A percentile compares a stretch with the other conserved stretches of the same genome.
Evolutionary conservation across 2,888 invertebrate species (phyloP).

Genomic region (Aradus depressus): DNA sequence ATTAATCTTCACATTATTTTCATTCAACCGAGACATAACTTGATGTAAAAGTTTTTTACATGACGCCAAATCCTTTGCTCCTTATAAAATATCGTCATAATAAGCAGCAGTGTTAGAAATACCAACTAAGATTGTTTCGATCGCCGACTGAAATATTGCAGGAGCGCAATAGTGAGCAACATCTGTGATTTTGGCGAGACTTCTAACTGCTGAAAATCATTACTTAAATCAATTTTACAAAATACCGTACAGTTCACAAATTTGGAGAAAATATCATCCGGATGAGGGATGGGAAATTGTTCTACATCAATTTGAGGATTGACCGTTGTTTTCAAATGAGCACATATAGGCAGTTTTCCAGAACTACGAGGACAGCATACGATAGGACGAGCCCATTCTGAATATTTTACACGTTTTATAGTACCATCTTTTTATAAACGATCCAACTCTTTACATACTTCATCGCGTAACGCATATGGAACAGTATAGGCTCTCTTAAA

Average conservation of each 20-base stretch:
- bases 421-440: background rate
- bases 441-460: slow-evolving; percentile 1
- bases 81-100: slow-evolving; percentile 30
- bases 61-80: slow-evolving; percentile 21
- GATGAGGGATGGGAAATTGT: slow-evolving; percentile 32
- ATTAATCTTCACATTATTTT: slow-evolving; percentile 30
- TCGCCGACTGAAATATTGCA: slow-evolving; percentile 27
- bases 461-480: slow-evolving; percentile 4
- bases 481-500: slow-evolving; percentile 8
- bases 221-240: slow-evolving; percentile 31
- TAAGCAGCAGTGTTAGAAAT: slow-evolving; percentile 23
- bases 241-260: slow-evolving; percentile 29
- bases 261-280: slow-evolving; percentile 32
- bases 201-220: slow-evolving; percentile 32
- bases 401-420: slow-evolving; percentile 4
- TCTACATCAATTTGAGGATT: slow-evolving; percentile 31
- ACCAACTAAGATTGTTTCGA: slow-evolving; percentile 22
- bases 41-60: too few relatives aligned
- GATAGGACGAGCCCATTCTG: slow-evolving; percentile 33
- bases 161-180: slow-evolving; percentile 31
- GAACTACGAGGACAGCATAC: slow-evolving; percentile 33
- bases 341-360: slow-evolving; percentile 32
- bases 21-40: slow-evolving; percentile 26
- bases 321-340: slow-evolving; percentile 33
- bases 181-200: slow-evolving; percentile 29